Conservation (phyloP, 2,888 invertebrate species). For the Thera obeliscata region DNA sequence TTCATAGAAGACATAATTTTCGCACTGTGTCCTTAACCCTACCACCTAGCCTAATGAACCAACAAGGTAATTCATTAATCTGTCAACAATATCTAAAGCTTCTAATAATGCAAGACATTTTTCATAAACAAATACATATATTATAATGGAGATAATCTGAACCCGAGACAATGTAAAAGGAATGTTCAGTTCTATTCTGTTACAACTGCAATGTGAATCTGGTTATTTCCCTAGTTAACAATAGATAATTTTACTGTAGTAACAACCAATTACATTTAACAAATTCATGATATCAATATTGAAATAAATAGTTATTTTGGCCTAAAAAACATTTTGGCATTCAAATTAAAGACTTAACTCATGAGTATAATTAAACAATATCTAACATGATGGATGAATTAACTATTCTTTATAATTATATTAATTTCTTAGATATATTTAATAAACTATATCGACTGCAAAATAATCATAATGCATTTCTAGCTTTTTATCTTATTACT, state of each 20-base stretch:
- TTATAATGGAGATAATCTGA: conserved; percentile 36
- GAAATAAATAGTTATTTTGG: conserved; percentile 67
- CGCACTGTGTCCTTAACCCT: conserved; percentile 51
- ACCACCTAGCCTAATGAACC: conserved; percentile 57
- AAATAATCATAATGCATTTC: conserved; percentile 77
- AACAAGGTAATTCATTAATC: conserved; percentile 55
- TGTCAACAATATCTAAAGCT: conserved; percentile 59
- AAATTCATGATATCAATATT: conserved; percentile 43
- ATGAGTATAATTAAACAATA: conserved; percentile 71
- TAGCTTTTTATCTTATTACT: conserved; percentile 77
- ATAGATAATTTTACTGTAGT: conserved; percentile 22
- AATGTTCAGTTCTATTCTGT: conserved; percentile 50
- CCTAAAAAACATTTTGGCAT: conserved; percentile 72
- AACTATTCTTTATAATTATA: conserved; percentile 61
- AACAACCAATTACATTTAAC: conserved; percentile 43
- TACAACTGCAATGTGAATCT: conserved; percentile 33
- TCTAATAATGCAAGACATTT: conserved; percentile 55
- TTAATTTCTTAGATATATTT: conserved; percentile 65
- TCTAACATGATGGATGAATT: conserved; percentile 63
- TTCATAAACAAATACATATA: conserved; percentile 28
- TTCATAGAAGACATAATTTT: conserved; percentile 32
- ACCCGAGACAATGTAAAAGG: conserved; percentile 51
- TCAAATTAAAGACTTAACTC: conserved; percentile 66
- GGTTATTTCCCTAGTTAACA: conserved; percentile 30
- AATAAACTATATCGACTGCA: conserved; percentile 73